phyloP scores from a whole-genome alignment of 2,797 vertebrate species.

The Characodon lateralis region DNA sequence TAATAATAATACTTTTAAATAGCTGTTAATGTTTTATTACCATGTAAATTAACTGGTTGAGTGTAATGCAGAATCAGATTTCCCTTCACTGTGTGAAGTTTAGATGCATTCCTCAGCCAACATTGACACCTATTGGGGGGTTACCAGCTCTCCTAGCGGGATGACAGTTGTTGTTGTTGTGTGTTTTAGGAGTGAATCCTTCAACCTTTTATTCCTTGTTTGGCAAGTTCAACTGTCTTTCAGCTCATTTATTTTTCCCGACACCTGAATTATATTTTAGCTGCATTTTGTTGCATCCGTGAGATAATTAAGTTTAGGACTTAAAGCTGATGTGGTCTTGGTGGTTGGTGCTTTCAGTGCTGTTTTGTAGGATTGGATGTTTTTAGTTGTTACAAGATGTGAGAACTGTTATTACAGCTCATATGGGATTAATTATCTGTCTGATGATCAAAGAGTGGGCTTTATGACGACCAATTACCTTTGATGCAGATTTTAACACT shows the following conservation, averaged over 20 bases:
- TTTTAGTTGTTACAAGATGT: slow-evolving; percentile 41
- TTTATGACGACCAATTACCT: background rate
- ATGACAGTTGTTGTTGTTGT: slow-evolving; percentile 37
- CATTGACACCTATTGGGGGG: slow-evolving; percentile 75
- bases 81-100: slow-evolving; percentile 34
- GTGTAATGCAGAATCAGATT: slow-evolving; percentile 42
- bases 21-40: slow-evolving; percentile 9
- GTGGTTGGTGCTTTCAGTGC: background rate
- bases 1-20: background rate
- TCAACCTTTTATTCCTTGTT: slow-evolving; percentile 15
- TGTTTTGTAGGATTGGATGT: slow-evolving; percentile 20
- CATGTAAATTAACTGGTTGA: background rate
- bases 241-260: background rate
- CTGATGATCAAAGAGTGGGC: background rate
- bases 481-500: background rate
- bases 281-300: slow-evolving; percentile 25
- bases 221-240: slow-evolving; percentile 15
- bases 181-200: slow-evolving; percentile 4
- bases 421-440: background rate
- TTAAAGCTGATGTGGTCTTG: background rate
- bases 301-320: slow-evolving; percentile 44
- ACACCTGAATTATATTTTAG: slow-evolving; percentile 17
- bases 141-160: slow-evolving; percentile 55
- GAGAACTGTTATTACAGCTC: background rate
- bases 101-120: slow-evolving; percentile 54